Base-by-base conservation (phyloP, 1,140 invertebrate species). In the Achroia grisella region DNA sequence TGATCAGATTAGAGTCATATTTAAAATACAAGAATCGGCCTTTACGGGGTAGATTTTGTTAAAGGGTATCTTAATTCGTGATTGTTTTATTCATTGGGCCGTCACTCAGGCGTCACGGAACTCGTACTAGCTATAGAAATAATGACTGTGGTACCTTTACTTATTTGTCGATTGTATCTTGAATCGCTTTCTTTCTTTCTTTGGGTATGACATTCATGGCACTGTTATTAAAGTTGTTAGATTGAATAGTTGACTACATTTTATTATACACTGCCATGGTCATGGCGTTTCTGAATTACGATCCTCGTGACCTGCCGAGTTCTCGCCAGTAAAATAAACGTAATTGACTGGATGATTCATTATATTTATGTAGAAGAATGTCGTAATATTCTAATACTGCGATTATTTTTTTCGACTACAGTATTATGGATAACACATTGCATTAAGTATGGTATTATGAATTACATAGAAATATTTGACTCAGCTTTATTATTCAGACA, bases 81-180 rank as follows among this genome's bases (percentile, higher is more conserved):
- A 41, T 44, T 48, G 52, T 48, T 42, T 54, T 54, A 54, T 54
- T 53, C 42, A 48, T 39, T 12, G 13, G 35, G 13, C 43, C 14
- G 40, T 43, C 39, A 34, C 12, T 35, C 33, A 35, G 33, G 23
- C 30, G 36, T 4, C 35, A 33, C 29, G 14, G 30, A 39, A 27
- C 35, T 17, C 11, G 33, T 14, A 12, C 2, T 12, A 6, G 8
- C 33, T 35, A 10, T 11, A 12, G 2, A 2, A 34, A 2, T 12
- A 12, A 35, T 35, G 12, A 14, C 14, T 35, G 12, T 9, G 12
- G 14, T 35, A 13, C 8, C 14, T 35, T 8, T 11, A 2, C 17
- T 23, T 35, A 35, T 11, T 35, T 35, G 14, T 35, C 10, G 35
- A 37, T 37, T 17, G 17, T 37, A 37, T 37, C 14, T 37, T 8